Evolutionary conservation across 2,888 invertebrate genomes (phyloP), one percentile per base, ranked within the genome.

Genomic region (Perizoma affinitatum): DNA sequence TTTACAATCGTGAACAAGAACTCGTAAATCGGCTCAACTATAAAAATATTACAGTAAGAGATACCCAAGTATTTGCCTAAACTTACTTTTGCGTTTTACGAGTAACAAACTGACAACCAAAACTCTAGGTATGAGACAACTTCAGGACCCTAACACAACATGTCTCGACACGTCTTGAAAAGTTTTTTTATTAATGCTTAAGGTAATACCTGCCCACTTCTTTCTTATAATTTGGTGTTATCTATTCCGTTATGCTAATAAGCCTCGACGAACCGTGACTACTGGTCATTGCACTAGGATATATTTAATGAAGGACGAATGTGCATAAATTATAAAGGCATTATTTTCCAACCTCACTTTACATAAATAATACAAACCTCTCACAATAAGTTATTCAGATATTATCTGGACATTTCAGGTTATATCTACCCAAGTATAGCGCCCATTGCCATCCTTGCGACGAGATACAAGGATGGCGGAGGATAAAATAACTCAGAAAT

Each of bases 301-400:
- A 60, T 67, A 71, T 62, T 58, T 62, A 68, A 67, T 63, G 60
- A 67, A 70, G 69, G 68, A 67, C 71, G 63, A 68, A 70, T 67
- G 67, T 62, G 67, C 68, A 70, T 68, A 70, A 67, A 66, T 71
- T 68, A 69, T 58, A 66, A 65, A 66, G 60, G 66, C 63, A 70
- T 67, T 71, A 69, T 71, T 65, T 67, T 61, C 65, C 63, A 54
- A 56, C 63, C 59, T 60, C 54, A 61, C 63, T 68, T 68, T 65
- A 56, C 66, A 71, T 69, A 68, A 63, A 59, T 65, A 65, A 63
- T 63, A 65, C 62, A 48, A 43, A 10, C 49, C 58, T 58, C 57
- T 61, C 54, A 50, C 40, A 49, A 53, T 53, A 61, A 43, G 47
- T 52, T 54, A 48, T 52, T 48, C 47, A 55, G 11, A 44, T 52